Base-by-base conservation (phyloP, 2,888 invertebrate genomes). In the Phyto melanocephala region DNA sequence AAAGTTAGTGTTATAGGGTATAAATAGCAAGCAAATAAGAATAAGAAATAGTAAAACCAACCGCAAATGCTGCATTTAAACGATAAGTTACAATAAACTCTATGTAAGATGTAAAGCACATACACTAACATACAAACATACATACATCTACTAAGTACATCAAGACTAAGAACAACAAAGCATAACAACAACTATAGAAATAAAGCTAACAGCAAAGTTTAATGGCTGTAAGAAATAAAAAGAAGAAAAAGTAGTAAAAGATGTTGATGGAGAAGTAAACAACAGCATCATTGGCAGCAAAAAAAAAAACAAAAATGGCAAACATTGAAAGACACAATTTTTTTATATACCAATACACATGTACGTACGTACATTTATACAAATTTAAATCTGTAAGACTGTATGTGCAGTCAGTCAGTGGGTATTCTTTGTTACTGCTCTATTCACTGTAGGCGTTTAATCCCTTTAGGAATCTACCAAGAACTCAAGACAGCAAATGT, bases 391-490 rank as follows among this genome's bases (percentile, higher is more conserved):
- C 42, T 17, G 40, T 40, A 37, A 62, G 52, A 33, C 10, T 45
- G 1, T 40, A 11, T 58, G n/a, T 37, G 45, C 40, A 35, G n/a
- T 50, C 24, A 60, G 65, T 24, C 52, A 72, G 63, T 62, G 15
- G 62, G 75, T 79, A 65, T 78, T 33, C 35, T 58, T 71, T 35
- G 74, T 72, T 78, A 78, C 70, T 65, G 50, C 37, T 76, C 50
- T 77, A 68, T 77, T 70, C 74, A 81, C 78, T 74, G 70, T 78
- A 81, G 81, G 81, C 81, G 81, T 81, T 81, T 81, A 81, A 81
- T 81, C 81, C 81, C 78, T 78, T 81, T 81, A 70, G 78, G 78
- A 78, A 74, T 81, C 52, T 58, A 74, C 56, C 56, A 63, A 81
- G 56, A 81, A 70, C 72, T 63, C 62, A 78, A 70, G 68, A 77